Conservation (phyloP, 2,113 vertebrate genomes). For the Myiagra hebetior region DNA sequence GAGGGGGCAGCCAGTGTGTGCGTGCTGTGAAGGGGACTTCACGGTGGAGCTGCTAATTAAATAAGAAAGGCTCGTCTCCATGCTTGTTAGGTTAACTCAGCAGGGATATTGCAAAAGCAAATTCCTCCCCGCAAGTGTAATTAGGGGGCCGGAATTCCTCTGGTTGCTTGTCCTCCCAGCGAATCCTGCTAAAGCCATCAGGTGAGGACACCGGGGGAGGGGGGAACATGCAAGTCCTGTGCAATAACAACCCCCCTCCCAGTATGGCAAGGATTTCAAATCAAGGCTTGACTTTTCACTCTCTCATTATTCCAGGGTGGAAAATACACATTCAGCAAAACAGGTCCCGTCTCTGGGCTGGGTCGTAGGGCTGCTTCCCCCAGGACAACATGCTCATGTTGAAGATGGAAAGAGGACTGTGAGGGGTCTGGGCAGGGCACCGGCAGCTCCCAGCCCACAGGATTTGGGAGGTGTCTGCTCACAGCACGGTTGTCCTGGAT, state of each 20-base stretch:
- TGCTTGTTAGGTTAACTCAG: constrained; percentile 50
- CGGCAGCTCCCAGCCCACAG: neutral
- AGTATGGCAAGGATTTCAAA: neutral
- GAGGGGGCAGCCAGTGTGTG: neutral
- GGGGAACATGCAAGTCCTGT: neutral
- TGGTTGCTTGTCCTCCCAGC: constrained; percentile 40
- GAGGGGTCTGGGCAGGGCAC: neutral
- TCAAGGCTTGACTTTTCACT: neutral
- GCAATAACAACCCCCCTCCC: neutral
- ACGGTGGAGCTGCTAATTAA: constrained; percentile 27
- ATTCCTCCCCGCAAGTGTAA: constrained; percentile 48
- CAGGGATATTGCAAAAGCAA: constrained; percentile 49
- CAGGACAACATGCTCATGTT: fast-evolving
- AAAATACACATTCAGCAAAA: neutral
- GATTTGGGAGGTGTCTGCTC: neutral
- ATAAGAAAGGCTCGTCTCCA: constrained; percentile 9
- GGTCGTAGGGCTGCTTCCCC: neutral
- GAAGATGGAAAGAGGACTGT: neutral
- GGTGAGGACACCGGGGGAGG: constrained; percentile 14
- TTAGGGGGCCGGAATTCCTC: constrained; percentile 72
- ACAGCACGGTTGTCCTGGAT: fast-evolving
- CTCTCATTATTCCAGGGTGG: constrained; percentile 26
- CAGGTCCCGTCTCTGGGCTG: neutral
- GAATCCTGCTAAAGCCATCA: constrained; percentile 61
- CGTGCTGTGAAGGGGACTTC: neutral